Base-by-base conservation (phyloP, 1,140 invertebrate genomes). In the Trichoplusia ni region DNA sequence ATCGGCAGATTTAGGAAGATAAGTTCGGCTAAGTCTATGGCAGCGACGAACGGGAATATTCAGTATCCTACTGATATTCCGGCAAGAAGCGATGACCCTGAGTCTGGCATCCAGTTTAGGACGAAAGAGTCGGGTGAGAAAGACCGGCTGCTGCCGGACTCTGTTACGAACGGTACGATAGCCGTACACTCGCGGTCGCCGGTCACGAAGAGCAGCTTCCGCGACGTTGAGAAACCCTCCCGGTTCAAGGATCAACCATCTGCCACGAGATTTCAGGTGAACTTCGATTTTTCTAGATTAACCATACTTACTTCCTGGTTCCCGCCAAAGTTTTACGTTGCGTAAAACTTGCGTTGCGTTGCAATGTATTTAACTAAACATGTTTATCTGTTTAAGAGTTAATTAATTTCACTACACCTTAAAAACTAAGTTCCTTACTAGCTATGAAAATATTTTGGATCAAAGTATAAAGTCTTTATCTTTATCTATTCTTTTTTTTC, bases 211-310 rank as follows among this genome's bases (percentile, higher is more conserved):
- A 93, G 92, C 70, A 93, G 92, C 77, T 93, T 93, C 68, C 87
- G 92, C 18, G 92, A 93, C 74, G 86, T 92, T 23, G 92, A 93
- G 62, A 93, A 93, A 69, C 92, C 92, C 4, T 92, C 92, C 1
- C 75, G 92, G 27, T 93, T 92, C 62, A 92, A 91, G 70, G 91
- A 92, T 69, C 86, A 92, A 29, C 92, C 92, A 11, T 92, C 92
- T 27, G 89, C 92, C 11, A 92, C 92, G 14, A 90, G 92, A 64
- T 93, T 93, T 79, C 91, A 93, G 86, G 92, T 93, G 56, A 75
- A 67, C 1, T 16, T 16, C 16, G 14, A 5, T 35, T 7, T 35
- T 9, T n/a, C n/a, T n/a, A n/a, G n/a, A n/a, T n/a, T n/a, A n/a
- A n/a, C n/a, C n/a, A n/a, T n/a, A n/a, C n/a, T n/a, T n/a, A n/a